Conservation (phyloP, 2,113 vertebrate species). For the Procapra przewalskii region DNA sequence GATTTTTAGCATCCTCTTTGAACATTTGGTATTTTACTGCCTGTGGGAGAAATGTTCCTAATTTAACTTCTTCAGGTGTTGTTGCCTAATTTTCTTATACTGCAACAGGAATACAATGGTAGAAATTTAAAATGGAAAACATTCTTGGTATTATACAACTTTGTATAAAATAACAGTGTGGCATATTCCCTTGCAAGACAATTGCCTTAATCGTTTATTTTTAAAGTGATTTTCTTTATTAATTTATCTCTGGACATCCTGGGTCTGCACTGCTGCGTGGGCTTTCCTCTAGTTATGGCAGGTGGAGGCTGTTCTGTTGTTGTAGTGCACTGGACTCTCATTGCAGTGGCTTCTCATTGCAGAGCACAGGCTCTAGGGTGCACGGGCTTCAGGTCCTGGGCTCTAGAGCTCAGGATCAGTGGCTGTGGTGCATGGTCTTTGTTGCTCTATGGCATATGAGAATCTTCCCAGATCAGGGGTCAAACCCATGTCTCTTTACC, state of each 20-base stretch:
- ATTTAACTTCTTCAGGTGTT: not conserved
- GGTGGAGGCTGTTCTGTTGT: not conserved
- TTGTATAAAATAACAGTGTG: conserved; percentile 59
- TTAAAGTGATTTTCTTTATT: not conserved
- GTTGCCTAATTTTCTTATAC: conserved; percentile 32
- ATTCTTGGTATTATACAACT: conserved; percentile 59
- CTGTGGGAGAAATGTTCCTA: not conserved
- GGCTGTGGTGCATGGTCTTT: not conserved
- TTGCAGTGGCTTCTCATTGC: not conserved
- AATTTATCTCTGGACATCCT: not conserved
- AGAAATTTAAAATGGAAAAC: conserved; percentile 47
- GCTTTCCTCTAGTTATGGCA: not conserved
- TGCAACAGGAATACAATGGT: not conserved
- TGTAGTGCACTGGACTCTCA: not conserved
- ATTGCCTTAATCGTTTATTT: not conserved
- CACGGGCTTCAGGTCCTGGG: not conserved
- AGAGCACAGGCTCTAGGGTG: not conserved
- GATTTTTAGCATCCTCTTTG: not conserved
- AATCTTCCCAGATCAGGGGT: not conserved
- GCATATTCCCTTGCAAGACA: conserved; percentile 56
- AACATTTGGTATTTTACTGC: not conserved
- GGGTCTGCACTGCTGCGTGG: not conserved
- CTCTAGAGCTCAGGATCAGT: not conserved
- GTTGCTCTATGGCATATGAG: not conserved
- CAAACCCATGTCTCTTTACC: not conserved